Percentiles rank a stretch among this genome's conserved stretches.
Evolutionary conservation across 2,888 invertebrate genomes (phyloP).

Genomic region (Tyria jacobaeae): DNA sequence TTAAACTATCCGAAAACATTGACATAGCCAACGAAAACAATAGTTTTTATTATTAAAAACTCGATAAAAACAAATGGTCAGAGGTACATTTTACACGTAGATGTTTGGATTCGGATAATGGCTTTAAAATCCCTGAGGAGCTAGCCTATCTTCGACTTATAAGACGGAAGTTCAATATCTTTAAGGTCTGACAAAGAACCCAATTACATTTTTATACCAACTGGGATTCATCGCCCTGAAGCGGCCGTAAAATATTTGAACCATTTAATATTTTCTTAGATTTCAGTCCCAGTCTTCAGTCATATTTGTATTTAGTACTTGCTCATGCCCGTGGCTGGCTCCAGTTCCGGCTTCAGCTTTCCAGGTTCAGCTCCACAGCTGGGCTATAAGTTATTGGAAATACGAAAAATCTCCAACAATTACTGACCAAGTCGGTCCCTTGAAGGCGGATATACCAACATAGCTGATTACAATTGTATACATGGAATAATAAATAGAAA

Average conservation of each 20-base stretch:
- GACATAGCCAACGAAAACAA: neutral
- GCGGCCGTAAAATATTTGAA: neutral
- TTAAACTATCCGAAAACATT: neutral
- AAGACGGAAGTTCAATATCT: slow-evolving; percentile 13
- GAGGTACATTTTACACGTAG: slow-evolving; percentile 2
- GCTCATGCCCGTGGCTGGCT: too few relatives aligned
- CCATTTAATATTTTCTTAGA: neutral
- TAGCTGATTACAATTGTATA: too few relatives aligned
- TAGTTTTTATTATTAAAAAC: neutral
- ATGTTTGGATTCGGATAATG: slow-evolving; percentile 12
- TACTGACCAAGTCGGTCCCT: too few relatives aligned
- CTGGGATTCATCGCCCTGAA: neutral
- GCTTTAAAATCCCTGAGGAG: slow-evolving; percentile 5
- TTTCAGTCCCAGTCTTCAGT: too few relatives aligned
- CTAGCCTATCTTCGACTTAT: neutral
- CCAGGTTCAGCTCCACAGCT: too few relatives aligned
- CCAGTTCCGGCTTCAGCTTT: too few relatives aligned
- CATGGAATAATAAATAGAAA: too few relatives aligned
- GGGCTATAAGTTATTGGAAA: too few relatives aligned
- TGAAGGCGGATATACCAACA: too few relatives aligned
- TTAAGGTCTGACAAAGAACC: slow-evolving; percentile 12
- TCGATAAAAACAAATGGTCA: neutral
- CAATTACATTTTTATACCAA: slow-evolving; percentile 12
- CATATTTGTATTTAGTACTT: too few relatives aligned
- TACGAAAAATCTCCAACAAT: too few relatives aligned